Percentiles rank a stretch among this genome's conserved stretches.
Evolutionary conservation across 1,140 invertebrate genomes (phyloP).

Genomic region (Caenorhabditis inopinata): DNA sequence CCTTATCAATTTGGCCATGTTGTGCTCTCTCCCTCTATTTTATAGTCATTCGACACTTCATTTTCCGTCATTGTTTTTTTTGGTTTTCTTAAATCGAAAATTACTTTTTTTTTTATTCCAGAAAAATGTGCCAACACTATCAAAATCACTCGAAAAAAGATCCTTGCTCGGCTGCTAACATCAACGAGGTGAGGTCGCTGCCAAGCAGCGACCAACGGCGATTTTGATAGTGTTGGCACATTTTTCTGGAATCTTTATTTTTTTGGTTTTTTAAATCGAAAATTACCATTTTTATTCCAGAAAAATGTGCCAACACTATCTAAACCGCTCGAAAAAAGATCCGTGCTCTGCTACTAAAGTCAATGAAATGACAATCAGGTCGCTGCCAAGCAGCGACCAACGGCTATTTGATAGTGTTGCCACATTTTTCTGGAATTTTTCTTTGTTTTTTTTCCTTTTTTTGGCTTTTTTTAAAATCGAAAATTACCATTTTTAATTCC

Average conservation of each 20-base stretch:
- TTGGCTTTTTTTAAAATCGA: too few species aligned
- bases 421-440: too few species aligned
- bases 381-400: too few species aligned
- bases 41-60: neutral
- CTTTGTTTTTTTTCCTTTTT: neutral
- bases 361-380: neutral
- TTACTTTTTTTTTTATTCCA: neutral
- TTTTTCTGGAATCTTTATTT: too few species aligned
- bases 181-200: neutral
- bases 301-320: slow-evolving; percentile 14
- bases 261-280: too few species aligned
- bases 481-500: neutral
- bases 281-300: neutral
- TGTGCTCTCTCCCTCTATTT: neutral
- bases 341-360: slow-evolving; percentile 32
- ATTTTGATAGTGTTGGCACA: too few species aligned
- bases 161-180: slow-evolving; percentile 36
- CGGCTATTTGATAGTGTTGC: too few species aligned
- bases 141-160: neutral
- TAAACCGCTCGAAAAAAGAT: neutral
- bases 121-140: slow-evolving; percentile 12
- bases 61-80: neutral
- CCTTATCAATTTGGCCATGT: neutral
- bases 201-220: too few species aligned
- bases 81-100: too few species aligned